A percentile compares a stretch with the other conserved stretches of the same genome.
Conservation (phyloP, 2,797 vertebrate species). For the Typhlichthys subterraneus region DNA sequence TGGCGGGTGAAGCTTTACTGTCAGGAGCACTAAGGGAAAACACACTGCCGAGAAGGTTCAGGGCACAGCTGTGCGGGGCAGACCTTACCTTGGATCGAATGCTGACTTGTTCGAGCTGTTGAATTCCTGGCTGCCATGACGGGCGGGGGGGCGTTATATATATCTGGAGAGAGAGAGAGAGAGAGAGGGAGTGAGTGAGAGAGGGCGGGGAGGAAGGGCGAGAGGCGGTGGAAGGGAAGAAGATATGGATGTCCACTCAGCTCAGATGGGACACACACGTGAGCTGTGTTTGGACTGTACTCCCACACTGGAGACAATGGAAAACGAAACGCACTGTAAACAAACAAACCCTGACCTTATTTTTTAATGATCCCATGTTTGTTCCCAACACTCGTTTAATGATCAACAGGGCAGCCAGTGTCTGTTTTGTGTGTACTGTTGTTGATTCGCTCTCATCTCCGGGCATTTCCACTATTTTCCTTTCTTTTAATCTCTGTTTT, state of each 20-base stretch:
- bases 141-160: slow-evolving; percentile 53
- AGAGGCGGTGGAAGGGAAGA: too few relatives aligned
- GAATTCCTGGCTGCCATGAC: slow-evolving; percentile 64
- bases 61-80: slow-evolving; percentile 63
- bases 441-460: slow-evolving; percentile 50
- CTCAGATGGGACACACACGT: slow-evolving; percentile 65
- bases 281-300: slow-evolving; percentile 73
- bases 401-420: slow-evolving; percentile 51
- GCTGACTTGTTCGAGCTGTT: slow-evolving; percentile 60
- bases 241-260: too few relatives aligned
- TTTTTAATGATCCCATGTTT: slow-evolving; percentile 80
- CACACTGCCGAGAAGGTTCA: slow-evolving; percentile 61
- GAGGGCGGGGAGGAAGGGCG: too few relatives aligned
- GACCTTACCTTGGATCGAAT: slow-evolving; percentile 65
- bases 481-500: slow-evolving; percentile 36
- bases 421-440: slow-evolving; percentile 42
- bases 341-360: slow-evolving; percentile 77
- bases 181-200: slow-evolving; percentile 42
- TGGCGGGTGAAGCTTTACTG: slow-evolving; percentile 73
- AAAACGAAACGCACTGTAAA: slow-evolving; percentile 75
- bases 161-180: slow-evolving; percentile 34
- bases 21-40: slow-evolving; percentile 74
- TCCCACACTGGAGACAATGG: slow-evolving; percentile 69
- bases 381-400: slow-evolving; percentile 76
- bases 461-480: slow-evolving; percentile 67